These are phyloP conservation scores for Serilophus lunatus DNA, from an alignment of 2,113 vertebrate genomes.

Conservation along the genomic window DNA sequence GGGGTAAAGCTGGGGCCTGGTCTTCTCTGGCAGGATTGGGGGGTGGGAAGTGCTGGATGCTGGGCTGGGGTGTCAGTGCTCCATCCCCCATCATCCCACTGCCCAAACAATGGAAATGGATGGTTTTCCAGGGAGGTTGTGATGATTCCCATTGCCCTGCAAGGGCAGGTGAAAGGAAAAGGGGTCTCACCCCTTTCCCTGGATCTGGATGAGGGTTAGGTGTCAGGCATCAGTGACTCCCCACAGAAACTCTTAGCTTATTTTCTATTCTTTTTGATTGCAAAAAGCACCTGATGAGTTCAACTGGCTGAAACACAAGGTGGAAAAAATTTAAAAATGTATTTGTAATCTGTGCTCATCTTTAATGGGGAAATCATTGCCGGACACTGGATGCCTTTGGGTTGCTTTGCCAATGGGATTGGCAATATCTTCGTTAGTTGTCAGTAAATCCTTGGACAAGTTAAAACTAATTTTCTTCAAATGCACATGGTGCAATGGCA, in stretches of 20 bases:
- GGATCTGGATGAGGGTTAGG: background rate
- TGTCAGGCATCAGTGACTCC: background rate
- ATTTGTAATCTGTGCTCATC: background rate
- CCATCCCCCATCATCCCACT: background rate
- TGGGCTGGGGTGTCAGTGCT: background rate
- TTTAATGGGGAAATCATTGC: background rate
- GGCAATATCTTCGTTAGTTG: background rate
- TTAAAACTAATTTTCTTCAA: background rate
- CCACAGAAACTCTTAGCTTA: fast-evolving
- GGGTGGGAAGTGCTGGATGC: background rate
- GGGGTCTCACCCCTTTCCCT: background rate
- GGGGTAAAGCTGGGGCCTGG: background rate
- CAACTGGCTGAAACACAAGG: background rate
- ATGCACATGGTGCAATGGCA: background rate
- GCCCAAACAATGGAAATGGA: background rate
- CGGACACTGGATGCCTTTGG: background rate
- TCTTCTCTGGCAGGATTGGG: background rate
- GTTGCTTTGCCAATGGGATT: background rate
- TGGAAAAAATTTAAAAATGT: background rate
- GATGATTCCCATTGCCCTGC: background rate
- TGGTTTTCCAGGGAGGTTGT: background rate
- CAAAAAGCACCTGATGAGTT: background rate
- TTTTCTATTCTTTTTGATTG: background rate
- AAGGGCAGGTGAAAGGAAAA: fast-evolving
- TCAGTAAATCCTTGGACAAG: background rate